These are phyloP conservation scores for Atrichornis clamosus DNA, from an alignment of 2,113 vertebrate genomes.

Conservation along the genomic window DNA sequence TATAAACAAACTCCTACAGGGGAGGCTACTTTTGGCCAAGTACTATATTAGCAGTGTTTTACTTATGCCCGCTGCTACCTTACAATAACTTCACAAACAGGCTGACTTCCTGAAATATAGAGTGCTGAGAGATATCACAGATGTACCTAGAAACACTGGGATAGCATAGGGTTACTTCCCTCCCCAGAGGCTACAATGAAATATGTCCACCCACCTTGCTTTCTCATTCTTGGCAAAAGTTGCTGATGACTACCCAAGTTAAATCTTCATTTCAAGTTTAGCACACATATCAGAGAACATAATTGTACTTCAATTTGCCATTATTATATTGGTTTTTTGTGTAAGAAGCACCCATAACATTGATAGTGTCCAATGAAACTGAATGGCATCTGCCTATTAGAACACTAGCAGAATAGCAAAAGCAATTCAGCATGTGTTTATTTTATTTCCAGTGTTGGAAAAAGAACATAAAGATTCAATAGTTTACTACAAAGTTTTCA, in stretches of 20 bases:
- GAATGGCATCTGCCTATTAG: neutral
- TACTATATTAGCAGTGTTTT: slow-evolving; percentile 66
- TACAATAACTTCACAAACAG: slow-evolving; percentile 65
- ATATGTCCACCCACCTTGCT: neutral
- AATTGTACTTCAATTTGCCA: neutral
- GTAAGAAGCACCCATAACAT: neutral
- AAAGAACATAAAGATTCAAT: neutral
- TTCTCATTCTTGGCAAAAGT: neutral
- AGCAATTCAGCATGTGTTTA: neutral
- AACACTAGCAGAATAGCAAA: neutral
- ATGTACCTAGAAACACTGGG: slow-evolving; percentile 13
- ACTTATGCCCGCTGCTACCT: slow-evolving; percentile 51
- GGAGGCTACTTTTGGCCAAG: slow-evolving; percentile 70
- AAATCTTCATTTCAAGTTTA: neutral
- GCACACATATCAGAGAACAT: neutral
- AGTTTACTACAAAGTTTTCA: neutral
- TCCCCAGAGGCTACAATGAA: slow-evolving; percentile 5
- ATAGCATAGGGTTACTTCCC: slow-evolving; percentile 27
- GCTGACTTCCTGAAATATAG: slow-evolving; percentile 62
- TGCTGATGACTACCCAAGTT: neutral
- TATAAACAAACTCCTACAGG: slow-evolving; percentile 85
- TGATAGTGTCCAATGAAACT: neutral
- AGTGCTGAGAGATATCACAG: slow-evolving; percentile 60
- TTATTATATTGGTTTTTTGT: neutral
- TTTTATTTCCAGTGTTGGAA: neutral